Conservation (phyloP, 35 echinoderm and acorn worm genomes). For the Hemicentrotus pulcherrimus region DNA sequence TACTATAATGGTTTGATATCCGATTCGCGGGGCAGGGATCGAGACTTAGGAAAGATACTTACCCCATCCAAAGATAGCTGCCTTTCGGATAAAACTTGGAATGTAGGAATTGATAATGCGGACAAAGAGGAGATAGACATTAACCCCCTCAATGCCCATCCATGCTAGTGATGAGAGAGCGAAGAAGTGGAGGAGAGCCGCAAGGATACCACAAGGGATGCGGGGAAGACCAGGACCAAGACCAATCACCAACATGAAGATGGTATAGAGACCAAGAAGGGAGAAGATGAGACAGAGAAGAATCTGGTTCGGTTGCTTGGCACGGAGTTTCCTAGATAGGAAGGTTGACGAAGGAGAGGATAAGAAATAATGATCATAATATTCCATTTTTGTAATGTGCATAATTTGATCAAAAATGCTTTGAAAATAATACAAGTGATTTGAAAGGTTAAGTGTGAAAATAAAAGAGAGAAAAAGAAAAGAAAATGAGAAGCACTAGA, state of each 20-base stretch:
- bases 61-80: slow-evolving; percentile 73
- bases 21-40: background rate
- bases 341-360: background rate
- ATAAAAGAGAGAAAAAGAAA: no score
- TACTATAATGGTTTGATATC: background rate
- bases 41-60: background rate
- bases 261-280: slow-evolving; percentile 45
- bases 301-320: slow-evolving; percentile 47
- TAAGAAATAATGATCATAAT: background rate
- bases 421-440: no score
- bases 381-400: no score
- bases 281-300: slow-evolving; percentile 17
- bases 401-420: no score
- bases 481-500: no score
- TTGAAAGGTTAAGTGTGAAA: no score
- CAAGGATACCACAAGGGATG: slow-evolving; percentile 53
- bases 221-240: background rate
- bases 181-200: slow-evolving; percentile 75
- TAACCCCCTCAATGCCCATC: slow-evolving; percentile 77
- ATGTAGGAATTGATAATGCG: slow-evolving; percentile 68
- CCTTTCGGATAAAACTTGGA: slow-evolving; percentile 63
- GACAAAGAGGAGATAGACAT: slow-evolving; percentile 72
- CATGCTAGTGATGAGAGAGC: slow-evolving; percentile 62
- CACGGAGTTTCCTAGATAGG: slow-evolving; percentile 22
- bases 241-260: slow-evolving; percentile 36